phyloP scores from a whole-genome alignment of 1,140 invertebrate genomes.

The Drosophila seguyi region DNA sequence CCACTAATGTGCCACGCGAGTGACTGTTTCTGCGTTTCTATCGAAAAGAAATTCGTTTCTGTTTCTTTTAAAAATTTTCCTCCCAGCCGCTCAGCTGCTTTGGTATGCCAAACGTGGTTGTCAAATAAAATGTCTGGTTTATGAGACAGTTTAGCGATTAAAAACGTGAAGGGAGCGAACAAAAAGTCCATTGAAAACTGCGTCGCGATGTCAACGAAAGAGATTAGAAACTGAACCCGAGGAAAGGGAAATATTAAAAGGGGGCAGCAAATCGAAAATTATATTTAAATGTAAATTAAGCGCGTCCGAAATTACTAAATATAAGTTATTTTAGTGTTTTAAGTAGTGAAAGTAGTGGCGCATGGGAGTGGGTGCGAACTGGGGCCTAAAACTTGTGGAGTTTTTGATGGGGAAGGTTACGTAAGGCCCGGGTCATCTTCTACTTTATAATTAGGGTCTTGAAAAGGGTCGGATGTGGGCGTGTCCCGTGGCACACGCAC shows the following conservation, averaged over 20 bases:
- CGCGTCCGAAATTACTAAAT: conserved; percentile 70
- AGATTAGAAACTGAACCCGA: conserved; percentile 67
- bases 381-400: conserved; percentile 7
- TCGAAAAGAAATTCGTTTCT: conserved; percentile 71
- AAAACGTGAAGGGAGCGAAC: conserved; percentile 39
- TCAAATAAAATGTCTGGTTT: conserved; percentile 82
- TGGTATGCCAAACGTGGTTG: conserved; percentile 73
- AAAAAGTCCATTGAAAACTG: conserved; percentile 66
- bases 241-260: conserved; percentile 49
- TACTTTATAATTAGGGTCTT: conserved; percentile 15
- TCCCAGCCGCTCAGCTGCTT: conserved; percentile 28
- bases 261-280: conserved; percentile 53
- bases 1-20: conserved; percentile 70
- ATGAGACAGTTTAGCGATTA: conserved; percentile 83
- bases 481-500: conserved; percentile 28
- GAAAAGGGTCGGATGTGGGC: conserved; percentile 42
- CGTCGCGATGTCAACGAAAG: conserved; percentile 65
- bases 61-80: conserved; percentile 3
- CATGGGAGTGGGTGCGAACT: conserved; percentile 58
- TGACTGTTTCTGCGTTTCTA: conserved; percentile 50
- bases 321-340: conserved; percentile 82
- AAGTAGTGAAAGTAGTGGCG: conserved; percentile 70
- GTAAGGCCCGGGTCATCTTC: conserved; percentile 13
- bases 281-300: conserved; percentile 80
- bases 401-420: conserved; percentile 12